phyloP scores from a whole-genome alignment of 2,888 invertebrate genomes.

The Cacoxenus indagator region DNA sequence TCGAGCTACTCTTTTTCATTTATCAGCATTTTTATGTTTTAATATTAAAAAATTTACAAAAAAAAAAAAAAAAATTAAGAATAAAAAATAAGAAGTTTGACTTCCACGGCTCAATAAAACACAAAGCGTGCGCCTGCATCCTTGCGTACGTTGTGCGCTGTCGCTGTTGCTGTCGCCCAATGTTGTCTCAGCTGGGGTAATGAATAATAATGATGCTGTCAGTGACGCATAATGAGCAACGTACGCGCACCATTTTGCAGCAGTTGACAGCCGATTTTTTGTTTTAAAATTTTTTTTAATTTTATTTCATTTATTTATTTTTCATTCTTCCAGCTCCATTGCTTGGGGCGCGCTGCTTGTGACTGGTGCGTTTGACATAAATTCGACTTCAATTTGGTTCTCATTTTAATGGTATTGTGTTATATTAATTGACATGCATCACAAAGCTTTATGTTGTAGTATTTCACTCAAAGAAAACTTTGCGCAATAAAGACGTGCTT shows the following conservation, averaged over 20 bases:
- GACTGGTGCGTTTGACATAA: background rate
- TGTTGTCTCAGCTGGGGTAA: background rate
- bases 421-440: background rate
- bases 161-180: background rate
- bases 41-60: background rate
- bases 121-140: too few species aligned
- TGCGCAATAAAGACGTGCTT: background rate
- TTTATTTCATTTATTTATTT: background rate
- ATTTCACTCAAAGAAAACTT: background rate
- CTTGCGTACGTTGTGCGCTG: too few species aligned
- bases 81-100: background rate
- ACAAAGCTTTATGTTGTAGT: background rate
- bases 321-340: background rate
- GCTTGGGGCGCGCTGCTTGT: too few species aligned
- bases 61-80: background rate
- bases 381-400: background rate
- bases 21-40: conserved; percentile 1
- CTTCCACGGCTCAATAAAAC: background rate
- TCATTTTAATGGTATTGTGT: background rate
- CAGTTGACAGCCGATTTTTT: background rate
- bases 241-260: conserved; percentile 1
- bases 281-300: background rate
- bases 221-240: conserved; percentile 2
- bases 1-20: conserved; percentile 8
- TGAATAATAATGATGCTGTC: conserved; percentile 17